A percentile compares a stretch with the other conserved stretches of the same genome.
Evolutionary conservation across 2,113 vertebrate genomes (phyloP).

Genomic region (Lycaon pictus): DNA sequence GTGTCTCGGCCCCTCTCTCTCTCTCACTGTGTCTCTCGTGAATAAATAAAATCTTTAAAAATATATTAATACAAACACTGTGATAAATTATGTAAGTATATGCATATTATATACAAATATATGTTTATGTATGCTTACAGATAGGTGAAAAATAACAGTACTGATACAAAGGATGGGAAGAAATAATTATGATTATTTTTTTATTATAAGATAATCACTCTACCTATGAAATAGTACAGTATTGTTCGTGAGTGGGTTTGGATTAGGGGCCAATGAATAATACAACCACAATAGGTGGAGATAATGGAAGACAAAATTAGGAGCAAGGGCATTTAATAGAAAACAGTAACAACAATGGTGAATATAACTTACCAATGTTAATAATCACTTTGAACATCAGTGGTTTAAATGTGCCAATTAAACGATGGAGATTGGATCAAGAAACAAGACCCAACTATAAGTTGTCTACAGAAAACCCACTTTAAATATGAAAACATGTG

Average conservation of each 20-base stretch:
- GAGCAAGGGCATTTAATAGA: neutral
- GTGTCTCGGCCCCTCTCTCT: too few relatives aligned
- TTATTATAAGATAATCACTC: neutral
- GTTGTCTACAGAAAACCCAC: neutral
- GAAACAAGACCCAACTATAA: neutral
- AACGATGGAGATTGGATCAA: neutral
- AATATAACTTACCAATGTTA: neutral
- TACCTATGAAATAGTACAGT: neutral
- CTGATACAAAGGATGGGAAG: neutral
- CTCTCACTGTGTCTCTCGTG: too few relatives aligned
- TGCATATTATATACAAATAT: neutral
- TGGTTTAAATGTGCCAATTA: neutral
- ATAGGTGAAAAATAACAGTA: neutral
- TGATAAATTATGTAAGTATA: neutral
- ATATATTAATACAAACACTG: neutral
- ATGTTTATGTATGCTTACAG: neutral
- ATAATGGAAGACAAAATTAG: neutral
- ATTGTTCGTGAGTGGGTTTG: neutral
- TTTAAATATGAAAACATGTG: neutral
- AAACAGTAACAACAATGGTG: neutral
- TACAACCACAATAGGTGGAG: neutral
- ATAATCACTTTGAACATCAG: neutral
- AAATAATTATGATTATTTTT: neutral
- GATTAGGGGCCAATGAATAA: neutral
- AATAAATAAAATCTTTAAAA: too few relatives aligned